phyloP scores from a whole-genome alignment of 92 coral and sea anemone genomes.

The Porites cylindrica region DNA sequence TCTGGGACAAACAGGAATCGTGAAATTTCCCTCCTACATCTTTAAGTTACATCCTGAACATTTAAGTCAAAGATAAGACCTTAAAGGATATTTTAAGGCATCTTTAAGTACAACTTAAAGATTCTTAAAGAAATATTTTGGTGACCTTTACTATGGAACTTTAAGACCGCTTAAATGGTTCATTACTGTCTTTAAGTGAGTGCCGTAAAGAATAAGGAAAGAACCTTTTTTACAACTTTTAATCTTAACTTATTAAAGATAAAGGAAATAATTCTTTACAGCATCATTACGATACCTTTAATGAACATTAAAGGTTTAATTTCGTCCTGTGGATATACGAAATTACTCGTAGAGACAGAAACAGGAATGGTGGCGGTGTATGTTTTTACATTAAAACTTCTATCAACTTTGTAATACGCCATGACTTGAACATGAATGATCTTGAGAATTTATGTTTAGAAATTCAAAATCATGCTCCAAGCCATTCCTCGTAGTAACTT shows the following conservation, averaged over 20 bases:
- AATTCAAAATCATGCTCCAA: no score
- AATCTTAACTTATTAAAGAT: constrained; percentile 17
- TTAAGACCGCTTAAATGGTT: constrained; percentile 1
- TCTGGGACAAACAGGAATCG: no score
- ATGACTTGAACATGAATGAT: no score
- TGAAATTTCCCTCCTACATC: no score
- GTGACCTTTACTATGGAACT: neutral
- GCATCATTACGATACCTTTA: constrained; percentile 21
- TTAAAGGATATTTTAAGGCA: neutral
- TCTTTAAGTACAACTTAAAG: neutral
- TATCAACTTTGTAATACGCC: no score
- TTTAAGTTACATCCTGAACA: no score
- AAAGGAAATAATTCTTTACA: constrained; percentile 9
- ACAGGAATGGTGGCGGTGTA: no score
- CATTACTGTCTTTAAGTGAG: constrained; percentile 1
- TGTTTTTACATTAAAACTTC: no score
- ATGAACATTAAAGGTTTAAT: constrained; percentile 9
- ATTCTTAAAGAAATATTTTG: neutral
- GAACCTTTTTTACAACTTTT: neutral
- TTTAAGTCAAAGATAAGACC: no score
- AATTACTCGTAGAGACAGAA: no score
- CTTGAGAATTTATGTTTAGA: no score
- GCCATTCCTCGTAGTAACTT: no score
- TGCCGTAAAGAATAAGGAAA: constrained; percentile 1
- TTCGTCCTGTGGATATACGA: neutral